Conservation (phyloP, 2,113 vertebrate species). For the Balaenoptera acutorostrata region DNA sequence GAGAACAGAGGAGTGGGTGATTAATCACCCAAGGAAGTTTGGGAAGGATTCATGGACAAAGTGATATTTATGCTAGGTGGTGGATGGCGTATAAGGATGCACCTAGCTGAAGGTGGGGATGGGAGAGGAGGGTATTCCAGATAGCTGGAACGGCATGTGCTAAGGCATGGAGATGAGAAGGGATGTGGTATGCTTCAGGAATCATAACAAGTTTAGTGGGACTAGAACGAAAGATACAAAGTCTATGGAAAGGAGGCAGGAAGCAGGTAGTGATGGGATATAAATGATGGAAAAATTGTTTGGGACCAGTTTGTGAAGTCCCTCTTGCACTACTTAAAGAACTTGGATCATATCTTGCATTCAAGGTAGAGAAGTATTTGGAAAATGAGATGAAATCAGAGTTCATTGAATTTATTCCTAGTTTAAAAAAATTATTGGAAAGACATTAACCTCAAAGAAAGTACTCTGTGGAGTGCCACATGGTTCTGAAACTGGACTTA, state of each 20-base stretch:
- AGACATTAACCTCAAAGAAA: not conserved
- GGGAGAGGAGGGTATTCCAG: not conserved
- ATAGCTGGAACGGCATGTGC: not conserved
- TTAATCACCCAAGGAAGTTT: not conserved
- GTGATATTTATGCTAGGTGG: not conserved
- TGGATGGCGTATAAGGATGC: not conserved
- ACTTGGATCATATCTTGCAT: not conserved
- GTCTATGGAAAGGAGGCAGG: not conserved
- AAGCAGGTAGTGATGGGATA: not conserved
- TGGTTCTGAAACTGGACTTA: not conserved
- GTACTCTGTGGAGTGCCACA: not conserved
- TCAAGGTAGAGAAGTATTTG: not conserved
- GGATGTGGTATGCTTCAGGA: not conserved
- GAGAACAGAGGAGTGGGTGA: not conserved
- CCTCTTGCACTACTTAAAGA: not conserved
- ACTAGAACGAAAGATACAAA: not conserved
- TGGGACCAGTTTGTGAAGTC: not conserved
- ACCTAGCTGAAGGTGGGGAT: not conserved
- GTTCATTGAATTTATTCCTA: not conserved
- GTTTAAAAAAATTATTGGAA: not conserved
- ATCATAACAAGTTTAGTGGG: not conserved
- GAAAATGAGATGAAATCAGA: not conserved
- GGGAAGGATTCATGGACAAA: not conserved
- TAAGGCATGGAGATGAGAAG: not conserved
- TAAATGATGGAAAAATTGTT: not conserved